A percentile compares a stretch with the other conserved stretches of the same genome.
These are phyloP conservation scores for Lagria hirta DNA, from an alignment of 2,888 invertebrate genomes.

Conservation along the genomic window DNA sequence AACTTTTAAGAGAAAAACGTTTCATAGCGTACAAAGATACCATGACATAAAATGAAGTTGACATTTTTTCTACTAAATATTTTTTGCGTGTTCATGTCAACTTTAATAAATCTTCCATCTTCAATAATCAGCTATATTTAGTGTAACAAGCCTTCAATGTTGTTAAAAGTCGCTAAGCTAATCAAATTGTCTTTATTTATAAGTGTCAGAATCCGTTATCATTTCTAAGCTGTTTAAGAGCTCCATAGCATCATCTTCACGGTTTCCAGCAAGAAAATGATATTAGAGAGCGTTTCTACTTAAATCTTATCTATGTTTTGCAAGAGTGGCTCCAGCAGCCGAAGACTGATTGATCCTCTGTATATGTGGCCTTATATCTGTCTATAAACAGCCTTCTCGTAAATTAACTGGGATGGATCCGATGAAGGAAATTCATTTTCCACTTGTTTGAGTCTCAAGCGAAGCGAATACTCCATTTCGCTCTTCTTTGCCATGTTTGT, in stretches of 20 bases:
- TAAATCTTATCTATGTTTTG: conserved; percentile 57
- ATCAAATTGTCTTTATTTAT: conserved; percentile 18
- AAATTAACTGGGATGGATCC: conserved; percentile 55
- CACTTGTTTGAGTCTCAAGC: conserved; percentile 55
- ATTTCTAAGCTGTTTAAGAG: conserved; percentile 17
- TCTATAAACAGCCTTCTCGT: conserved; percentile 55
- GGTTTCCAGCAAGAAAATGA: too few relatives aligned
- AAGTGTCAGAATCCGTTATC: conserved; percentile 12
- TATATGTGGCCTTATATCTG: conserved; percentile 51
- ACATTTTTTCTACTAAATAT: too few relatives aligned
- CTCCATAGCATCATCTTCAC: conserved; percentile 21
- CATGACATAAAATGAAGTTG: too few relatives aligned
- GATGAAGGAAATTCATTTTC: conserved; percentile 58
- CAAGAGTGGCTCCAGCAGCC: conserved; percentile 54
- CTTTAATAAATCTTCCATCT: too few relatives aligned
- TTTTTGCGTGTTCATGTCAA: too few relatives aligned
- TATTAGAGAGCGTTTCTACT: conserved; percentile 31
- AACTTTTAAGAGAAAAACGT: too few relatives aligned
- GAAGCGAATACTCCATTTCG: conserved; percentile 51
- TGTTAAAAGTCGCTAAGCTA: too few relatives aligned
- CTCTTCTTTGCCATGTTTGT: conserved; percentile 47
- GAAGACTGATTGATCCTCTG: conserved; percentile 52
- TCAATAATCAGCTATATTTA: too few relatives aligned
- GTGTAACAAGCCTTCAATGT: too few relatives aligned
- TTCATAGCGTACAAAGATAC: too few relatives aligned